Evolutionary conservation across 1,140 invertebrate genomes (phyloP).

Genomic region (Halotydeus destructor): DNA sequence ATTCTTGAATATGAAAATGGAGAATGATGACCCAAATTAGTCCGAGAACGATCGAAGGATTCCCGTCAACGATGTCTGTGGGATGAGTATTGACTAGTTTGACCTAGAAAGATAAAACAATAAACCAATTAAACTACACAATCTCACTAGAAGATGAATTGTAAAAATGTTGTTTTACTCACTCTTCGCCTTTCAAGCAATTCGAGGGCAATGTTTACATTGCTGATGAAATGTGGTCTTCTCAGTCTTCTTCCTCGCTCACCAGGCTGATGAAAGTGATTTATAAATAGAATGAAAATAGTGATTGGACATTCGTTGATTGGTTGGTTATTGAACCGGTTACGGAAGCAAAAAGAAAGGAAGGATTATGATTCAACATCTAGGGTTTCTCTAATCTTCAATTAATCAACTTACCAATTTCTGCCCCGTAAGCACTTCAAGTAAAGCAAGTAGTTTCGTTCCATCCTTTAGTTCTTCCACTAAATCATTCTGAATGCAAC

Average conservation of each 20-base stretch:
- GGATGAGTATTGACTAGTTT: slow-evolving; percentile 98
- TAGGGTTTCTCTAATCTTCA: too few species aligned
- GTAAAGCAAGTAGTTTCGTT: not conserved
- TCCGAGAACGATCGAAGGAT: slow-evolving; percentile 86
- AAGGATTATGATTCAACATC: too few species aligned
- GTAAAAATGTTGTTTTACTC: too few species aligned
- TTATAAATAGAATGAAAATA: too few species aligned
- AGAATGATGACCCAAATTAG: slow-evolving; percentile 98
- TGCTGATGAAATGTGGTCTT: slow-evolving; percentile 5
- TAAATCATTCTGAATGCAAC: slow-evolving; percentile 2
- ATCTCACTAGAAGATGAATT: too few species aligned
- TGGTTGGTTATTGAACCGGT: too few species aligned
- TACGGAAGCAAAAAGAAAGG: too few species aligned
- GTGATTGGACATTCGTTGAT: too few species aligned
- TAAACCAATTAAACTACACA: too few species aligned
- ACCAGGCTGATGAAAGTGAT: too few species aligned
- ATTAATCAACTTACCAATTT: slow-evolving; percentile 6
- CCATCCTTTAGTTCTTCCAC: slow-evolving; percentile 2
- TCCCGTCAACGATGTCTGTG: slow-evolving; percentile 87
- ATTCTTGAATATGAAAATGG: slow-evolving; percentile 92
- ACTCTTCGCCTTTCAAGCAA: slow-evolving; percentile 3
- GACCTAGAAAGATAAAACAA: slow-evolving; percentile 47
- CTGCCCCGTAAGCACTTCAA: slow-evolving; percentile 5
- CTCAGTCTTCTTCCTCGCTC: not conserved
- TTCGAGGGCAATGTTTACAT: slow-evolving; percentile 1